Evolutionary conservation across 2,797 vertebrate genomes (phyloP).

Genomic region (Sternarchorhynchus goeldii): DNA sequence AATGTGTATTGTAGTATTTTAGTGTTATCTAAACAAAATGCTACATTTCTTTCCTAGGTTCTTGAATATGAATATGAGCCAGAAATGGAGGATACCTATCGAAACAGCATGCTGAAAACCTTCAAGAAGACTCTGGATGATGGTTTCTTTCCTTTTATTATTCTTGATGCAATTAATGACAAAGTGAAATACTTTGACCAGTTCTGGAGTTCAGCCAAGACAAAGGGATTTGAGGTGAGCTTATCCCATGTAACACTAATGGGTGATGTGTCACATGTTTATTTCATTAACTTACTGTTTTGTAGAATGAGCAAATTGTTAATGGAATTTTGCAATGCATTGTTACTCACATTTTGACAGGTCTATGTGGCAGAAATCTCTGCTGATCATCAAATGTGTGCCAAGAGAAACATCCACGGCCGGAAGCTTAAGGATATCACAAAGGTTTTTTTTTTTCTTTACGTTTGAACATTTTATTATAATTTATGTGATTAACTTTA

Average conservation of each 20-base stretch:
- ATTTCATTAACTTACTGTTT: neutral
- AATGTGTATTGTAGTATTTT: neutral
- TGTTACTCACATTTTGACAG: constrained; percentile 66
- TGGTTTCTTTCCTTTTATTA: constrained; percentile 98
- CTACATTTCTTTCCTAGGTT: constrained; percentile 70
- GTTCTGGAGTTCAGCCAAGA: constrained; percentile 99
- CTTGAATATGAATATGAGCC: constrained; percentile 98
- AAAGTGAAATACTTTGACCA: constrained; percentile 95
- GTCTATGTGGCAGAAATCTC: constrained; percentile 98
- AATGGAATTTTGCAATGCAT: too few species aligned
- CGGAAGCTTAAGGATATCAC: constrained; percentile 90
- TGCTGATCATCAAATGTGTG: constrained; percentile 91
- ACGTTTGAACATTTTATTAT: neutral
- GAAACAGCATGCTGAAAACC: constrained; percentile 97
- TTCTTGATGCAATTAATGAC: constrained; percentile 95
- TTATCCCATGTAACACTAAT: neutral
- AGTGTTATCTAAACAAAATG: neutral
- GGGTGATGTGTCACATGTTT: neutral
- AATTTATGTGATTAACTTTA: neutral
- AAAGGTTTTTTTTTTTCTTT: constrained; percentile 77
- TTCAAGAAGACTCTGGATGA: constrained; percentile 98
- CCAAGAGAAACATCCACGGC: constrained; percentile 94
- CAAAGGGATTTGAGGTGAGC: constrained; percentile 96
- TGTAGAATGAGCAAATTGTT: neutral
- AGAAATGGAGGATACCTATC: constrained; percentile 96